Conservation (phyloP, 2,888 invertebrate species). For the Automeris io region DNA sequence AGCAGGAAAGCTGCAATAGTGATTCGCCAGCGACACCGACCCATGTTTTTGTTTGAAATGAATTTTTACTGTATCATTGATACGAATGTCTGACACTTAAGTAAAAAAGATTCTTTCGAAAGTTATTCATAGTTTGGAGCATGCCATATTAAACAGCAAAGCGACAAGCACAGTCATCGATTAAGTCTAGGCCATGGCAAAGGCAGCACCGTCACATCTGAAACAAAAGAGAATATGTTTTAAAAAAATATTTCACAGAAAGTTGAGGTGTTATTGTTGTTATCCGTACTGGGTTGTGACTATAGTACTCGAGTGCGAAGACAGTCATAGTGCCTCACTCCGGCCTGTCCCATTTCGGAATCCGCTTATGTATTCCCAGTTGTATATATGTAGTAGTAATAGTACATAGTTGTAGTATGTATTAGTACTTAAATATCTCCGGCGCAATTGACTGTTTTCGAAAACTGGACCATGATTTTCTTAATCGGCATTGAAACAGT, state of each 20-base stretch:
- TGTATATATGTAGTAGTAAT: no score
- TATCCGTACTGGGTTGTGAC: no score
- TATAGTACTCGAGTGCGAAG: no score
- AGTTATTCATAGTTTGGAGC: constrained; percentile 28
- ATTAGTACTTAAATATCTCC: no score
- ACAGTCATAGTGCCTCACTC: no score
- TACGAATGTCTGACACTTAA: constrained; percentile 25
- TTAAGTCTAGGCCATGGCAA: constrained; percentile 38
- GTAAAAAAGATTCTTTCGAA: constrained; percentile 35
- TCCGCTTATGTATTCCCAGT: no score
- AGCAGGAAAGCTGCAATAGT: constrained; percentile 63
- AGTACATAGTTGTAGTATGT: no score
- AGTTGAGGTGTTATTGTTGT: no score
- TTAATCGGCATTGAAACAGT: no score
- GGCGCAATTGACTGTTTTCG: no score
- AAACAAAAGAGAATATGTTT: constrained; percentile 38
- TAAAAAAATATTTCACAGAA: not conserved
- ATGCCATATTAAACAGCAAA: constrained; percentile 40
- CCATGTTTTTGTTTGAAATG: constrained; percentile 46
- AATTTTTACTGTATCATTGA: constrained; percentile 66
- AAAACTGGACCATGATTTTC: no score
- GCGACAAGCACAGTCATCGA: constrained; percentile 37
- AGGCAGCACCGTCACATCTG: constrained; percentile 54
- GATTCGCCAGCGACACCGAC: constrained; percentile 66
- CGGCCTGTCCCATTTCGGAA: no score